Evolutionary conservation across 2,113 vertebrate genomes (phyloP), one percentile per base, ranked within the genome.

Genomic region (Rhinoderma darwinii): DNA sequence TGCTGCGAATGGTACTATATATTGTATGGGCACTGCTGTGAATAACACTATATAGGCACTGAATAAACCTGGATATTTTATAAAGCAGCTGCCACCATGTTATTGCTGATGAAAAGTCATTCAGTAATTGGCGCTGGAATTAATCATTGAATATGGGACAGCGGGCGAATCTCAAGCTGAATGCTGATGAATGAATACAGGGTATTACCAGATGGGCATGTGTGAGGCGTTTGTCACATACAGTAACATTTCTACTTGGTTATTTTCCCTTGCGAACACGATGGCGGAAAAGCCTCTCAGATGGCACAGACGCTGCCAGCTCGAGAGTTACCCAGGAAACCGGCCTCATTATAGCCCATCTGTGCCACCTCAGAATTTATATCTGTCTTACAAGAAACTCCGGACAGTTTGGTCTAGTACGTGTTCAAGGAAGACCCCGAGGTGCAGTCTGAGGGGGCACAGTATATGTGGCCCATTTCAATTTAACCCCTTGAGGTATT

Each of bases 261-360:
- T 22, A 56, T 22, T 8, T 11, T 25, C 32, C 39, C 51, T 22
- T 20, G 10, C 22, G 44, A 47, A 47, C 72, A 43, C 70, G 70
- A 56, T 37, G 50, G 4, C 8, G 15, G 37, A 44, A 44, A 63
- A 66, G 15, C 27, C 59, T 17, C 79, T 10, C 10, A 12, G 43
- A n/a, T 47, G n/a, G n/a, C 35, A 5, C 25, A 44, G n/a, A 17
- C 50, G 44, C 20, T 37, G 35, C 56, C 25, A 32, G 56, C 6
- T n/a, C 25, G 22, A 20, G 59, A 27, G 79, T 43, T 44, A 63
- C 59, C 56, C 12, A 66, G 32, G 37, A 61, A 80, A 80, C 77
- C 22, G 78, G 54, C 56, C 25, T 63, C 79, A 82, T 30, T 63
- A 41, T 39, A 0, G 56, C 39, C 79, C 79, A 30, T 82, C 56